Percentiles rank a stretch among this genome's conserved stretches.
These are phyloP conservation scores for Enchytraeus crypticus DNA, from an alignment of 2,888 invertebrate genomes.

Conservation along the genomic window DNA sequence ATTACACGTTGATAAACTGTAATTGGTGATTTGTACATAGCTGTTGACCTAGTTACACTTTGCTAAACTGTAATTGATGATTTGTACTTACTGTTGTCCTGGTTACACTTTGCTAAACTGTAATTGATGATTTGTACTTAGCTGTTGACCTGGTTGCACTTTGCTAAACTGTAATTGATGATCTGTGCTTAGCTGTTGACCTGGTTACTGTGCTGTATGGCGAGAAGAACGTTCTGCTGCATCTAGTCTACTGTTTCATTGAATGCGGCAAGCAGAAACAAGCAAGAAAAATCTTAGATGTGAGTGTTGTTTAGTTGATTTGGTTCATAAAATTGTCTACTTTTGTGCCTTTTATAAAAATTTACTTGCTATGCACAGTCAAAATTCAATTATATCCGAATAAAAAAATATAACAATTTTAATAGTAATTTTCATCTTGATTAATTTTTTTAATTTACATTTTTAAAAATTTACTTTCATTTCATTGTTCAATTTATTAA, in stretches of 20 bases:
- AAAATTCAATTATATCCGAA: no score
- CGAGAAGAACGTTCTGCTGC: constrained; percentile 73
- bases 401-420: no score
- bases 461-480: background rate
- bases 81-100: background rate
- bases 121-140: background rate
- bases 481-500: background rate
- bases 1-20: background rate
- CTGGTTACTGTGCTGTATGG: constrained; percentile 68
- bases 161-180: background rate
- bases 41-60: background rate
- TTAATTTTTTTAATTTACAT: background rate
- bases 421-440: background rate
- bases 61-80: background rate
- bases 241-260: constrained; percentile 72
- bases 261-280: constrained; percentile 71
- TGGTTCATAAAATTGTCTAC: no score
- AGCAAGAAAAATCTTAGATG: constrained; percentile 71
- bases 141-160: background rate
- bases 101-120: background rate
- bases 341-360: no score
- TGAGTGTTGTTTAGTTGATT: no score
- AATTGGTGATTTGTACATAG: background rate
- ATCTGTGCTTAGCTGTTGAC: constrained; percentile 55
- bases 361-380: no score